Conservation (phyloP, 2,888 invertebrate genomes). For the Lomographa bimaculata region DNA sequence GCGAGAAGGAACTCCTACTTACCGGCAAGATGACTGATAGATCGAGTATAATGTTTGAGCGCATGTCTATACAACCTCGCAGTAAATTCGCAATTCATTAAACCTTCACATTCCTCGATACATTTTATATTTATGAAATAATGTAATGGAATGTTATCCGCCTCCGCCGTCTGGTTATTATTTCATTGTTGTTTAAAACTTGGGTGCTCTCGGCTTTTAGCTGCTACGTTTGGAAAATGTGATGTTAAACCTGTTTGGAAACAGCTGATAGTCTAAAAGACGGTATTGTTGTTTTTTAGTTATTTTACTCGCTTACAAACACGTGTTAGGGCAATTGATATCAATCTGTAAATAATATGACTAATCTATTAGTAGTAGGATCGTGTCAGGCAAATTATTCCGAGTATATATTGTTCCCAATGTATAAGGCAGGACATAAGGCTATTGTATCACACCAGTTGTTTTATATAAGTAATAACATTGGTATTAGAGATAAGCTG, state of each 20-base stretch:
- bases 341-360: constrained; percentile 4
- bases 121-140: constrained; percentile 17
- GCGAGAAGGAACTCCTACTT: too few species aligned
- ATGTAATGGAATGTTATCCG: constrained; percentile 36
- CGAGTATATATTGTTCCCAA: constrained; percentile 20
- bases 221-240: constrained; percentile 42
- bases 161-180: constrained; percentile 31
- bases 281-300: constrained; percentile 48
- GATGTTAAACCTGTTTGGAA: constrained; percentile 48
- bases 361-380: constrained; percentile 12
- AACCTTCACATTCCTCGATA: constrained; percentile 32
- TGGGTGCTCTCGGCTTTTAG: constrained; percentile 42
- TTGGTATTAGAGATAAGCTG: constrained; percentile 42
- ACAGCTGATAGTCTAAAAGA: constrained; percentile 58
- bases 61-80: constrained; percentile 19
- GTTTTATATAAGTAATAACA: constrained; percentile 38
- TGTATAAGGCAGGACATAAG: constrained; percentile 28
- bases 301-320: constrained; percentile 16
- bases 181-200: constrained; percentile 8
- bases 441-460: constrained; percentile 38
- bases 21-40: constrained; percentile 32
- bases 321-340: constrained; percentile 15
- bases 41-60: constrained; percentile 16
- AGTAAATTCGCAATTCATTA: constrained; percentile 24
- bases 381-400: constrained; percentile 7